Percentiles rank a stretch among this genome's conserved stretches.
phyloP scores from a whole-genome alignment of 2,113 vertebrate species.

The Grammomys surdaster region DNA sequence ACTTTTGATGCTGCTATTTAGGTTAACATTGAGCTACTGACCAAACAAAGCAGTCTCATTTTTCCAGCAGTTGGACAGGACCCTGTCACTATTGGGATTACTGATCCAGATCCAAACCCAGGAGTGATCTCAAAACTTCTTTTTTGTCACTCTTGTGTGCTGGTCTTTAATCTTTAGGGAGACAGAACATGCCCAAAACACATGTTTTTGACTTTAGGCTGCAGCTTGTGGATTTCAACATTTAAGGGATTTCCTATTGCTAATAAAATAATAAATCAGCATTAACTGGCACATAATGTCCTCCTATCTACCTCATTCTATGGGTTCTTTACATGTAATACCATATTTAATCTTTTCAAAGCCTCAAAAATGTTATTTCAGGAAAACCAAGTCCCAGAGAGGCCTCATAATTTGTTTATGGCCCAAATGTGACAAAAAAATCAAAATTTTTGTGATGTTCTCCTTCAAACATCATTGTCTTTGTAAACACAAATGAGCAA shows the following conservation, averaged over 20 bases:
- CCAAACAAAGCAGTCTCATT: conserved; percentile 54
- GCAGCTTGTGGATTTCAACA: neutral
- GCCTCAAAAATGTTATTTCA: neutral
- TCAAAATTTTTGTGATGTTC: conserved; percentile 8
- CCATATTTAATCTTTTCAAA: conserved; percentile 49
- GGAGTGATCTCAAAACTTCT: conserved; percentile 58
- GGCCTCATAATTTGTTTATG: neutral
- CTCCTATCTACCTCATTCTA: neutral
- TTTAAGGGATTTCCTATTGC: conserved; percentile 3
- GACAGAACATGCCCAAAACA: neutral
- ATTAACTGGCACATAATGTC: conserved; percentile 19
- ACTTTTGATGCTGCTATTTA: conserved; percentile 66
- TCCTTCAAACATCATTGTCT: neutral
- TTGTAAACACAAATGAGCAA: neutral
- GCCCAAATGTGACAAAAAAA: neutral
- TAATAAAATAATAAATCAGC: conserved; percentile 47
- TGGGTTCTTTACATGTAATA: neutral
- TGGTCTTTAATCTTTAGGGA: conserved; percentile 41
- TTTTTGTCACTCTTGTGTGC: conserved; percentile 35
- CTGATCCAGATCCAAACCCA: conserved; percentile 4
- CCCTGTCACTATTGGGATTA: neutral
- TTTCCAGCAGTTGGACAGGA: conserved; percentile 26
- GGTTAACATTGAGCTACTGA: conserved; percentile 65
- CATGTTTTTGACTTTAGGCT: conserved; percentile 38
- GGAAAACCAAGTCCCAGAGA: neutral